Base-by-base conservation (phyloP, 1,140 invertebrate species). In the Cydia strobilella region DNA sequence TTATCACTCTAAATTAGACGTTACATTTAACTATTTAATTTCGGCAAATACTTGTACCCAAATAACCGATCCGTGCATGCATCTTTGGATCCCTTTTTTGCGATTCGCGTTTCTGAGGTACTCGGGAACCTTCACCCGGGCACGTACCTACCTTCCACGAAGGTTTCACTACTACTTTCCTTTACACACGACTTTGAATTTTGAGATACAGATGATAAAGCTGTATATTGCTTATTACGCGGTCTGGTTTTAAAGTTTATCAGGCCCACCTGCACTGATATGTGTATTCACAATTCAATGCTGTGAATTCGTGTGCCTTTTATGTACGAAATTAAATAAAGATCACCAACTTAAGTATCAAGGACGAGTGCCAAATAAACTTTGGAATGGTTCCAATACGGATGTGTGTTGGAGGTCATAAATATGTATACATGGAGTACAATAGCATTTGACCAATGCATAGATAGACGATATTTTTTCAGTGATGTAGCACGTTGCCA, bases 91-190 rank as follows among this genome's bases (percentile, higher is more conserved):
- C 20, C n/a, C n/a, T 48, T 59, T 59, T 59, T 59, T 59, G 54
- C 54, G 54, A 59, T 59, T 59, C 54, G 18, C 54, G 54, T 23
- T 59, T 23, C 54, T n/a, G 54, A 59, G 54, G 54, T 59, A 59
- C 54, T 23, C 54, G 76, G 76, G 77, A 82, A 80, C 77, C 79
- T 39, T 73, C 76, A 69, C 15, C 75, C 42, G 76, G 79, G 77
- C 74, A 65, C 74, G 42, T 71, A 48, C 12, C 13, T 48, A 45
- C 74, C 74, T 75, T 75, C 74, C 63, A 18, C 39, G 74, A 75
- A 75, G 74, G 74, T 9, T 59, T 12, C 15, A 12, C 54, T 23
- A 59, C 54, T 59, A 59, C 54, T 59, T 3, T 23, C 54, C 20
- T 1, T 59, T 20, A 59, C 45, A 48, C 20, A 18, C 54, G 6